phyloP scores from a whole-genome alignment of 2,797 vertebrate genomes.

The Tauraco hartlaubi region DNA sequence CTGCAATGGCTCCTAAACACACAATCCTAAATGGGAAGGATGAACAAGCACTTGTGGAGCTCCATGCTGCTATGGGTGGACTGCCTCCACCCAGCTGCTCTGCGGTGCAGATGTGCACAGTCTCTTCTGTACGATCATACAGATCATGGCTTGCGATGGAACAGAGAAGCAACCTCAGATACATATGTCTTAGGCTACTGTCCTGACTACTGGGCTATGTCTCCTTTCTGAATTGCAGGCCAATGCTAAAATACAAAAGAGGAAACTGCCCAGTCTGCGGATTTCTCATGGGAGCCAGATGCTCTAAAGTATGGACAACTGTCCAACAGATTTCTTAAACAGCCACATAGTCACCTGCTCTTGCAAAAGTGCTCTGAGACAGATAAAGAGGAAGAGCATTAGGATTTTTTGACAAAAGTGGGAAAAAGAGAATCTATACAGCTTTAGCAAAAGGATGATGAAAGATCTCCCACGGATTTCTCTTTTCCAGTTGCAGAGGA shows the following conservation, averaged over 20 bases:
- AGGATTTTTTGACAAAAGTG: background rate
- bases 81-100: background rate
- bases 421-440: background rate
- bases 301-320: background rate
- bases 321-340: background rate
- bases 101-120: rapidly evolving
- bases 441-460: background rate
- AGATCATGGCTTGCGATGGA: background rate
- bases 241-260: background rate
- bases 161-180: background rate
- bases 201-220: background rate
- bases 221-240: background rate
- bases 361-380: background rate
- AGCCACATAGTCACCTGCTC: background rate
- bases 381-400: background rate
- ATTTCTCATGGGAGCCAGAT: background rate
- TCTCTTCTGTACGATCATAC: background rate
- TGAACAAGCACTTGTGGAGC: rapidly evolving
- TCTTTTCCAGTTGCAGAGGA: background rate
- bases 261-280: background rate
- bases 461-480: background rate
- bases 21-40: background rate
- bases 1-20: background rate
- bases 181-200: background rate
- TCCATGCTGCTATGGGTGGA: rapidly evolving